Evolutionary conservation across 2,888 invertebrate genomes (phyloP), one percentile per base, ranked within the genome.

Genomic region (Cistogaster globosa): DNA sequence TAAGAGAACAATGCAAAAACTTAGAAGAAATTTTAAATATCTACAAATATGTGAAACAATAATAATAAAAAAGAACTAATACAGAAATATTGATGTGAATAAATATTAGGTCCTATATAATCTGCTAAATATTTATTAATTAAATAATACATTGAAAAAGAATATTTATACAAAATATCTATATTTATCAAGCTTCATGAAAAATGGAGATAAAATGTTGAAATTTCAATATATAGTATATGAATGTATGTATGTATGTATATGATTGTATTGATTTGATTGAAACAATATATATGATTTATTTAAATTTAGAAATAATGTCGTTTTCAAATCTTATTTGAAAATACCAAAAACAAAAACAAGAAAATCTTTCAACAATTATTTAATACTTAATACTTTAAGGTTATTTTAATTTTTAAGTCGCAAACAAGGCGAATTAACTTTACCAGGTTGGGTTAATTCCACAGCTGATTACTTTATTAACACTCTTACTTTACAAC

Each of bases 171-270:
- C 32, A 32, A 53, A 7, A 18, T 18, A 53, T 16, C 18, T 18
- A 69, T 62, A 75, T 42, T 58, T 63, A 68, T 69, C 68, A 82
- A 67, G 81, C 45, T 85, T 76, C 83, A 67, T 48, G 38, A 60
- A 77, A 86, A 63, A 48, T 80, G 67, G 18, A 60, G 76, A 62
- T 11, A 76, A 69, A 85, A 78, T 78, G 85, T 85, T 85, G 58
- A 85, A 69, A 84, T 57, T 77, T 72, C 60, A 72, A 42, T 83
- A 67, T 76, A 79, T 51, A 69, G 58, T 72, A 84, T 60, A 83
- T 58, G 71, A 58, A 79, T 42, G 78, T 62, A 26, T 26, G 26
- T 26, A 26, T 2, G 26, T 26, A 1, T 26, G 26, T 26, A 4
- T n/a, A n/a, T n/a, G 80, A 75, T 77, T 79, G 69, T 84, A 72